These are phyloP conservation scores for Tholera decimalis DNA, from an alignment of 2,888 invertebrate species.

Conservation along the genomic window DNA sequence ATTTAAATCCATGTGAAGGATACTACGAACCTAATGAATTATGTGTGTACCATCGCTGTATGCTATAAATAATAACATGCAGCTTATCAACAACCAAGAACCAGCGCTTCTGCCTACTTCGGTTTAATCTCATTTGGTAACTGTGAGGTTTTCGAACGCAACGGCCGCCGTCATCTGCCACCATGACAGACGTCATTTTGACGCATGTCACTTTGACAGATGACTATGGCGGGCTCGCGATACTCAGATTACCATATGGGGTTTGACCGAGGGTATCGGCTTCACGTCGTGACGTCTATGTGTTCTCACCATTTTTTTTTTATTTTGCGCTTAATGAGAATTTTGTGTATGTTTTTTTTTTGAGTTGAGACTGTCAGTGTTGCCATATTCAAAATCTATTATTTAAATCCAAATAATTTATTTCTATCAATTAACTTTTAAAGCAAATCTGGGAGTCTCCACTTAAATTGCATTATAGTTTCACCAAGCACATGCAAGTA, in stretches of 20 bases:
- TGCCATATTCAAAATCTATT: not conserved
- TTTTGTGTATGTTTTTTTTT: conserved; percentile 55
- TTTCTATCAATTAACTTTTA: too few species aligned
- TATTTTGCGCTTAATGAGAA: conserved; percentile 67
- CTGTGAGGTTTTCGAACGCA: conserved; percentile 94
- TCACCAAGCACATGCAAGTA: conserved; percentile 75
- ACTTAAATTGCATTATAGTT: conserved; percentile 51
- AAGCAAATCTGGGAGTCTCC: conserved; percentile 33
- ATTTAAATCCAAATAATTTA: too few species aligned
- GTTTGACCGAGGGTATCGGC: conserved; percentile 92
- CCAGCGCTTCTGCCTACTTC: conserved; percentile 90
- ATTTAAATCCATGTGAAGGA: too few species aligned
- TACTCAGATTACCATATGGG: conserved; percentile 97
- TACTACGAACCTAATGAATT: not conserved
- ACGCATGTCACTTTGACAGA: conserved; percentile 69
- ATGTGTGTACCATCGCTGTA: conserved; percentile 12
- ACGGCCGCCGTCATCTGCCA: conserved; percentile 73
- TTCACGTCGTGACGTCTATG: conserved; percentile 90
- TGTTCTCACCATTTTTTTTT: conserved; percentile 75
- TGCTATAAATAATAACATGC: conserved; percentile 19
- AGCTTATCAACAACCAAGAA: conserved; percentile 58
- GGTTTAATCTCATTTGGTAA: conserved; percentile 99
- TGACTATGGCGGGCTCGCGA: conserved; percentile 66
- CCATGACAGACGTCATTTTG: conserved; percentile 67
- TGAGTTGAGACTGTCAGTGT: conserved; percentile 35